Base-by-base conservation (phyloP, 1,140 invertebrate genomes). In the Ephestia elutella region DNA sequence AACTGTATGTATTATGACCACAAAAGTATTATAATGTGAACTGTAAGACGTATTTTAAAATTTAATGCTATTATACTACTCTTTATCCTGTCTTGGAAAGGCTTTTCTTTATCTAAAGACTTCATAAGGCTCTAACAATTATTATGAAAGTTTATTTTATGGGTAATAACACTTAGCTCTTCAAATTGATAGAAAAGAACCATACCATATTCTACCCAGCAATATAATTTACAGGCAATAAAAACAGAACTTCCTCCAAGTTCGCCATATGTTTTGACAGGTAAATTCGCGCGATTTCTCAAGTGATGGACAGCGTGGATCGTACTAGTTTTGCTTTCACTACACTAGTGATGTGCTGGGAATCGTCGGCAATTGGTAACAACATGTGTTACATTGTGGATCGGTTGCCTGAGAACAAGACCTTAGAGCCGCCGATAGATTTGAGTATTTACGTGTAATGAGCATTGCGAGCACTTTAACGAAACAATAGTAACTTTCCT, bases 221-320 rank as follows among this genome's bases (percentile, higher is more conserved):
- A 11, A 59, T 51, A 25, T 25, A 25, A 25, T 25, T 25, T 25
- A 25, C 7, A 25, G 7, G 21, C n/a, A 50, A 13, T 21, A 56
- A 49, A 32, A 62, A 59, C 20, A 30, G 50, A 50, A 44, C 63
- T 66, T 66, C 71, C 72, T 66, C 68, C 56, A 56, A 66, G 66
- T 72, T 69, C 68, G 66, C 70, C 65, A 73, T 67, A 69, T 71
- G 63, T 74, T 76, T 76, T 76, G 75, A 78, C 73, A 72, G 67
- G 70, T 67, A 73, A 72, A 75, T 69, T 71, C 56, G 55, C 54
- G 55, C 54, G 53, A 69, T 73, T 69, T 70, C 68, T 67, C 62
- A 56, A 64, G 21, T 75, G 72, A 78, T 71, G 70, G 75, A 78
- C 75, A 69, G 50, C 54, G 57, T 64, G 56, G 69, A 71, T 75